phyloP scores from a whole-genome alignment of 2,888 invertebrate genomes.

The Drosophila paranaensis region DNA sequence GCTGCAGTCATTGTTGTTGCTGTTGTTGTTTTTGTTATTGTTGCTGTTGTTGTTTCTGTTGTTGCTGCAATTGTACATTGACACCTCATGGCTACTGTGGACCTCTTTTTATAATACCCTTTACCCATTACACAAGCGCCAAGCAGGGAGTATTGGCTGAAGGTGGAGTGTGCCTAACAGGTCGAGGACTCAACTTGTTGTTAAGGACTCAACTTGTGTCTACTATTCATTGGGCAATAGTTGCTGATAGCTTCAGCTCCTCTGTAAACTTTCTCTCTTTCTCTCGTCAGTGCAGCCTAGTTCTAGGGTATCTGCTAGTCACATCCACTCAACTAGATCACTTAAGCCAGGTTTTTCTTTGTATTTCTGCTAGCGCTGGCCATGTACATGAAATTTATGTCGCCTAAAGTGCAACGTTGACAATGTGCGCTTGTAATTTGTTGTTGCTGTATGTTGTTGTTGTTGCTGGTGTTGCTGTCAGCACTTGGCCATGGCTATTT shows the following conservation, averaged over 20 bases:
- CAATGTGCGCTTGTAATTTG: constrained; percentile 81
- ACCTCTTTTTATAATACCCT: constrained; percentile 28
- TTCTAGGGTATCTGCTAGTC: background rate
- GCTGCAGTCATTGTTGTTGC: constrained; percentile 34
- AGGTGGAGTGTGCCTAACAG: background rate
- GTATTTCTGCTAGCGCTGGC: constrained; percentile 23
- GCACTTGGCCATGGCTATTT: constrained; percentile 77
- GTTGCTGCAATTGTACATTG: constrained; percentile 77
- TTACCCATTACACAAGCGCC: background rate
- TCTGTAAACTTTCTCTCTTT: background rate
- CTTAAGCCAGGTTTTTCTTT: constrained; percentile 4
- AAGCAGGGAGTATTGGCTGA: background rate
- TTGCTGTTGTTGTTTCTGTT: no score
- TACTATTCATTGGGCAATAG: background rate
- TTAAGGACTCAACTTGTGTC: background rate
- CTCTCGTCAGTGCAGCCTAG: background rate
- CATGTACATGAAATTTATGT: constrained; percentile 77
- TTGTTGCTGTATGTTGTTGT: constrained; percentile 51
- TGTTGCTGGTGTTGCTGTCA: constrained; percentile 59
- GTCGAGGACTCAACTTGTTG: no score
- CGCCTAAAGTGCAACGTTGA: constrained; percentile 79
- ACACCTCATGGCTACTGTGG: constrained; percentile 63
- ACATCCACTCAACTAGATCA: background rate
- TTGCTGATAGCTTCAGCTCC: no score
- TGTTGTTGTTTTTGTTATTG: constrained; percentile 51